Base-by-base conservation (phyloP, 1,140 invertebrate species). In the Drosophila bifasciata region DNA sequence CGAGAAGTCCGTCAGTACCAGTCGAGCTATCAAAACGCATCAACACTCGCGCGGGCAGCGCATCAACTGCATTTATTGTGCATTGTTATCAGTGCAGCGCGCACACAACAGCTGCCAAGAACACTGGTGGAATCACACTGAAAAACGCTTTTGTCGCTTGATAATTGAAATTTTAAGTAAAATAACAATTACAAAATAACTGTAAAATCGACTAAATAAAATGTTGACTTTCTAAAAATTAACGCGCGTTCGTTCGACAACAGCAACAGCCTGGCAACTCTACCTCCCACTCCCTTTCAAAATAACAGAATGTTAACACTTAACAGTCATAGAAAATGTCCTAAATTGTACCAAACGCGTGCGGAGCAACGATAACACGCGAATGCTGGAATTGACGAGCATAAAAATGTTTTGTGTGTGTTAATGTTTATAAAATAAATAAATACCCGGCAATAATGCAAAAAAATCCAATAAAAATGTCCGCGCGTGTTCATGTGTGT, bases 11-110 rank as follows among this genome's bases (percentile, higher is more conserved):
- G 77, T 49, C 83, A 85, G 81, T 85, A 86, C 50, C 77, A 68
- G 83, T 73, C 68, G 81, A 86, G 81, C 77, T 74, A 86, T 85
- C 83, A 66, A 72, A 85, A 80, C 81, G 73, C 61, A 48, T 46
- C 59, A 41, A 49, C 79, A 36, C 13, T 13, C 32, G 32, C 32
- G 32, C 17, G 32, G 17, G 44, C 64, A 55, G 57, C 64, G 52
- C 16, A 13, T 39, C 6, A 59, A 28, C 46, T 56, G 55, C 32
- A 28, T 46, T 51, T 32, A 53, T 8, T 43, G 17, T 16, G 32
- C 32, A 17, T 43, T 41, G 19, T 61, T 62, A 41, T 41, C 49
- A 62, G 6, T 25, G 23, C 57, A 48, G 32, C 45, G 32, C 45
- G 45, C 21, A 13, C 13, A 19, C n/a, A 17, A 11, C n/a, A 25